Conservation (phyloP, 1,140 invertebrate genomes). For the Drosophila virilis region DNA sequence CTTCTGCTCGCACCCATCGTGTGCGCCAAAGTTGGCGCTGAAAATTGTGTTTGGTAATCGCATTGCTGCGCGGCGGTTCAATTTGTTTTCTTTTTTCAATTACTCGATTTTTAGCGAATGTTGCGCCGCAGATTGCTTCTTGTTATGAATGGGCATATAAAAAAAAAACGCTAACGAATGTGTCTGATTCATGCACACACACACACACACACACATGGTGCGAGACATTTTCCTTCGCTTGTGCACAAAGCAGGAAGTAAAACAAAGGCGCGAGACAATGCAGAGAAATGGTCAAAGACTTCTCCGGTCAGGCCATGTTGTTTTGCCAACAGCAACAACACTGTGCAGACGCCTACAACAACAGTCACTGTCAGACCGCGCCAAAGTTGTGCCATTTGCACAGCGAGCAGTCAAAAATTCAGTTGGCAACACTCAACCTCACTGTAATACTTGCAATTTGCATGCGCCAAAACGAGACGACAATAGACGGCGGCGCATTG, state of each 20-base stretch:
- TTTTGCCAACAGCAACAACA: constrained; percentile 24
- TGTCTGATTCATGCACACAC: constrained; percentile 10
- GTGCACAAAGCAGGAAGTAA: constrained; percentile 58
- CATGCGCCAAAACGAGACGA: constrained; percentile 49
- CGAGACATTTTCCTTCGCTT: constrained; percentile 23
- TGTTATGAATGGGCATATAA: constrained; percentile 47
- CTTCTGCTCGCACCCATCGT: constrained; percentile 32
- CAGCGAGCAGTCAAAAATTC: constrained; percentile 48
- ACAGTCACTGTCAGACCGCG: constrained; percentile 67
- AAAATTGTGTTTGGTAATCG: constrained; percentile 44
- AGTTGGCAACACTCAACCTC: constrained; percentile 68
- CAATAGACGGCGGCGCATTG: constrained; percentile 22
- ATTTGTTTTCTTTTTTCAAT: constrained; percentile 33
- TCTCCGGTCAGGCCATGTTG: constrained; percentile 32
- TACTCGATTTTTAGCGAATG: constrained; percentile 49
- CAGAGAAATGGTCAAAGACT: constrained; percentile 55
- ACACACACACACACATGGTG: constrained; percentile 6
- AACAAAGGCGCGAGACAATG: constrained; percentile 51
- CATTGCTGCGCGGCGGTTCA: constrained; percentile 32
- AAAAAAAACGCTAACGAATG: constrained; percentile 31
- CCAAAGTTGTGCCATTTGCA: constrained; percentile 55
- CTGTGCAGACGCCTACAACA: constrained; percentile 58
- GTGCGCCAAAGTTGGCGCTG: neutral
- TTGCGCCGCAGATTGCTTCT: constrained; percentile 50
- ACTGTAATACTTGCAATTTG: constrained; percentile 27